Percentiles rank a stretch among this genome's conserved stretches.
Evolutionary conservation across 2,888 invertebrate species (phyloP).

Genomic region (Drosophila setosimentum): DNA sequence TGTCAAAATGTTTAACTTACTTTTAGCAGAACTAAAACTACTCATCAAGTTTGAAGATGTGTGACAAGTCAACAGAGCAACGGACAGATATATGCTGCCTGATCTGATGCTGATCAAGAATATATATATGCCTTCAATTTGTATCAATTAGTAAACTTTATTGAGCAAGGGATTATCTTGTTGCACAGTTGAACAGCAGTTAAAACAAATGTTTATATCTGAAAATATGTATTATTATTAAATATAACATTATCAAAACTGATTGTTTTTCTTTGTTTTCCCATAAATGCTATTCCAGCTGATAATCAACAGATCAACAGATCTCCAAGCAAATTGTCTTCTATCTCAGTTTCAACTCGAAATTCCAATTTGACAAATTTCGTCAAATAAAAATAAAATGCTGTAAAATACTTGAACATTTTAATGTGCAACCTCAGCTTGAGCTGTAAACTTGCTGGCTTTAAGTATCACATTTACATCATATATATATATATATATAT

Average conservation of each 20-base stretch:
- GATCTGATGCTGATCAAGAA: background rate
- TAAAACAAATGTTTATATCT: too few relatives aligned
- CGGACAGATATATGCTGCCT: background rate
- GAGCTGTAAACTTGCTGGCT: background rate
- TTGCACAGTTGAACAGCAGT: background rate
- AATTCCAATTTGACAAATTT: background rate
- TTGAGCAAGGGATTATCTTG: background rate
- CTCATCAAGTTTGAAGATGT: background rate
- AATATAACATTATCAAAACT: background rate
- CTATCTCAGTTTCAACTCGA: background rate
- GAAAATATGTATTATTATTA: too few relatives aligned
- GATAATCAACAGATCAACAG: background rate
- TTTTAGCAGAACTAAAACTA: background rate
- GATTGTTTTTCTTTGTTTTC: too few relatives aligned
- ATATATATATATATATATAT: background rate
- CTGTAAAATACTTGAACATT: background rate
- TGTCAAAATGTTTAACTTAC: background rate
- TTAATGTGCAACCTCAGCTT: background rate
- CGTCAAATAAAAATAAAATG: background rate
- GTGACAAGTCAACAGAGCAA: background rate
- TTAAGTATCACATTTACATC: background rate
- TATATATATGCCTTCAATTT: background rate
- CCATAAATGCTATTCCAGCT: background rate
- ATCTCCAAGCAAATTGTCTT: background rate
- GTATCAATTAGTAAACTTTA: background rate